phyloP scores from a whole-genome alignment of 2,113 vertebrate genomes.

The Rhagologus leucostigma region DNA sequence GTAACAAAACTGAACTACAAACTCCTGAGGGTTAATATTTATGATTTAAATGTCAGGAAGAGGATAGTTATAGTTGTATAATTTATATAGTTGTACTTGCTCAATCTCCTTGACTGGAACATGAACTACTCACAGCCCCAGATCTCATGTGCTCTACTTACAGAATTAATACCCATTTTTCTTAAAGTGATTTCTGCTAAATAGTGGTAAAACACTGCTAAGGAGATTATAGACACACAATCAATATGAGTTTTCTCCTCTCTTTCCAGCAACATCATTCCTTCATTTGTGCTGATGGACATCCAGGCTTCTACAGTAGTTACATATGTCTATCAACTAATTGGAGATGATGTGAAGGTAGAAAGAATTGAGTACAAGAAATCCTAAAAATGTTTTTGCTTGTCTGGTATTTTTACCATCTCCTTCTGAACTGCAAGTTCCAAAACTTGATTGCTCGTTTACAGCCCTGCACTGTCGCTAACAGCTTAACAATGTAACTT shows the following conservation, averaged over 20 bases:
- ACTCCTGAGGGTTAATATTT: not conserved
- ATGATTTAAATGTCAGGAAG: not conserved
- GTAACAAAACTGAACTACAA: not conserved
- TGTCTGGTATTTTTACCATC: constrained; percentile 58
- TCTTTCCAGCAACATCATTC: constrained; percentile 91
- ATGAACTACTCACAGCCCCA: not conserved
- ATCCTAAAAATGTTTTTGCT: constrained; percentile 73
- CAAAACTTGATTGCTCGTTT: constrained; percentile 62
- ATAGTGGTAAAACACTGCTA: not conserved
- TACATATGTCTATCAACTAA: constrained; percentile 97
- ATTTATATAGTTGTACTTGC: not conserved
- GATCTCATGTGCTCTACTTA: not conserved
- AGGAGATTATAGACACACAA: not conserved
- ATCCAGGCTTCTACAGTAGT: constrained; percentile 98
- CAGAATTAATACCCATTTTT: not conserved
- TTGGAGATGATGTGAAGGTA: constrained; percentile 97
- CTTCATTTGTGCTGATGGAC: constrained; percentile 98
- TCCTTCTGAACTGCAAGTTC: constrained; percentile 51
- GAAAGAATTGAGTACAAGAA: constrained; percentile 99
- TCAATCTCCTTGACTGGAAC: not conserved
- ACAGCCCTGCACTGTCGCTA: constrained; percentile 46
- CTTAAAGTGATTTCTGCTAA: not conserved
- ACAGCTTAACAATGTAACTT: constrained; percentile 63
- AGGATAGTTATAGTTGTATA: not conserved
- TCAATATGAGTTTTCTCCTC: not conserved